Evolutionary conservation across 2,888 invertebrate genomes (phyloP), one percentile per base, ranked within the genome.

Genomic region (Chymomyza fuscimana): DNA sequence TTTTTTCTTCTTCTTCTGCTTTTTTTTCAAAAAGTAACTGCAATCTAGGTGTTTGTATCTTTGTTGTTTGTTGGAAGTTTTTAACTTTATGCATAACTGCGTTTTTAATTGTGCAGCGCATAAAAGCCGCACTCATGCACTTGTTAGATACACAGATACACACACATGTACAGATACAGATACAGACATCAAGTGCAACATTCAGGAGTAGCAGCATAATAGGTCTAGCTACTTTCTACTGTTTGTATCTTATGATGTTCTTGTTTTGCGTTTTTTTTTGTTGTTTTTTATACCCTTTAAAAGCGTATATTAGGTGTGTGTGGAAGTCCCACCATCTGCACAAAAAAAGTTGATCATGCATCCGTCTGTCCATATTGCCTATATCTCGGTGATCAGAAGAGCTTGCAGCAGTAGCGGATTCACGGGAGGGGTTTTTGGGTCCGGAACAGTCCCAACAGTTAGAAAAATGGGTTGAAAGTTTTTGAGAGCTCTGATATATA

Each of bases 71-170:
- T 25, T 25, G 58, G 58, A 9, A 19, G 46, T 22, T 46, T 40
- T 12, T 12, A 63, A 63, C 40, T 63, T 64, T 76, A 74, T 83
- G 86, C 78, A 73, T 74, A 86, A 87, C 84, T 87, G 86, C 84
- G 81, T 85, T 88, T 84, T 86, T 86, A 85, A 85, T 88, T 85
- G 88, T 87, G 86, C 87, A 79, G 79, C 83, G 81, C 80, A 87
- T 79, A 81, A 83, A 87, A 83, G 86, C 77, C 77, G 79, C 87
- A 86, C 82, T 82, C 86, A 81, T 77, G 78, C 82, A 82, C 82
- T 82, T 82, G 87, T 81, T 78, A 73, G 62, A 61, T 40, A 52
- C 66, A 19, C 62, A 36, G 5, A 67, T 50, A 61, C 62, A 63
- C 46, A 60, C 54, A 59, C 2, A 46, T 12, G 36, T 7, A 52